Evolutionary conservation across 2,113 vertebrate species (phyloP), one percentile per base, ranked within the genome.

Genomic region (Psittacula cyanocephala): DNA sequence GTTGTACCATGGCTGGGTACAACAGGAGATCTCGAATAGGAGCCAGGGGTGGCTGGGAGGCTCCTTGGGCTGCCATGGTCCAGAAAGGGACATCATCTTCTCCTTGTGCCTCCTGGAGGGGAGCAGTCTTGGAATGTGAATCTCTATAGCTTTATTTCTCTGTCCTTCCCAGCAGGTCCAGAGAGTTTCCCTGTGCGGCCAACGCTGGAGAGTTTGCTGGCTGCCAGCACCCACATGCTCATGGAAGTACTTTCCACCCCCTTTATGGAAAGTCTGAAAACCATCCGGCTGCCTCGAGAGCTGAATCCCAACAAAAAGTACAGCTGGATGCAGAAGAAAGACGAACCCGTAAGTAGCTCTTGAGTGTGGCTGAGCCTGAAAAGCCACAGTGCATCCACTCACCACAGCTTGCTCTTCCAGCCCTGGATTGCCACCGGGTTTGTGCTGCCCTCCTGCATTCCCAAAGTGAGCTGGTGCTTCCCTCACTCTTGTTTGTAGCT

Each of bases 241-340:
- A 98, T 99, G 98, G 99, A 99, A 92, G 99, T 98, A 86, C 98
- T 99, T 44, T 99, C 99, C 70, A 94, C 98, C 68, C 98, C 98
- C 65, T 97, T 98, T 1, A 95, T 96, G 95, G 98, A 98, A 91
- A 97, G 97, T 13, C 96, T 98, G 91, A 99, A 98, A 94, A 99
- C 98, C 97, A 97, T 99, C 84, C 97, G 98, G 80, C 98, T 99
- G 63, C 98, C 99, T 7, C 97, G 99, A 86, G 98, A 98, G 37
- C 98, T 99, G 93, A 98, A 99, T 94, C 99, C 99, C 91, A 98
- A 98, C 98, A 99, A 99, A 97, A 99, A 99, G 85, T 99, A 99
- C 97, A 99, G 99, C 98, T 99, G 99, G 99, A 99, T 99, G 98
- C 99, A 98, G 96, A 99, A 99, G 97, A 99, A 99, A 87, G 99